Evolutionary conservation across 2,888 invertebrate species (phyloP).

Genomic region (Brachyptera putata): DNA sequence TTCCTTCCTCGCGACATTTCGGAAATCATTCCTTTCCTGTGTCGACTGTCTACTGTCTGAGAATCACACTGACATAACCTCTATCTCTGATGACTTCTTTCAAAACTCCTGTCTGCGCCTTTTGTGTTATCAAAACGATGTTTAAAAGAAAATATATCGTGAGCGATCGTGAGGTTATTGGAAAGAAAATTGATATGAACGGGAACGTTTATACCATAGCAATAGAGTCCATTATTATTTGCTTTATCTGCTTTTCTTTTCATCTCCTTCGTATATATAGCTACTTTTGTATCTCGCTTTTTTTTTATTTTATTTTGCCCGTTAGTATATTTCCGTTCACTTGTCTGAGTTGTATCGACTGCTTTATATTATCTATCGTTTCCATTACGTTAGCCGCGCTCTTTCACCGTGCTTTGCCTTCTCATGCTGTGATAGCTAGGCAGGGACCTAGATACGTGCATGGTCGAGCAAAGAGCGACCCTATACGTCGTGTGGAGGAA

Average conservation of each 20-base stretch:
- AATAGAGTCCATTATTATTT: slow-evolving; percentile 6
- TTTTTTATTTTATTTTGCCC: no score
- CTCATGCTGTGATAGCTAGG: background rate
- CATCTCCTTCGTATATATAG: background rate
- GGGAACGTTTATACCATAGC: no score
- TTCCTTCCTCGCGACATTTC: no score
- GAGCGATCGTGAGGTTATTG: slow-evolving; percentile 1
- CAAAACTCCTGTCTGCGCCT: no score
- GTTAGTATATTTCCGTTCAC: background rate
- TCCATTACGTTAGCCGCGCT: background rate
- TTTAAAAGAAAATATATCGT: no score
- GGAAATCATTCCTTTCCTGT: no score
- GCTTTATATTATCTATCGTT: background rate
- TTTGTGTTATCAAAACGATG: no score
- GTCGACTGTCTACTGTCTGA: no score
- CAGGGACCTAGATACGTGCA: background rate
- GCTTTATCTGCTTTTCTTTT: background rate
- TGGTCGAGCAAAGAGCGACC: no score
- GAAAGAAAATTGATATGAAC: background rate
- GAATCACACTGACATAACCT: no score
- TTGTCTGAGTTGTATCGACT: background rate
- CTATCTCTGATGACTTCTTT: no score
- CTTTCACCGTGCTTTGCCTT: background rate
- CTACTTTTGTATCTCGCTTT: background rate
- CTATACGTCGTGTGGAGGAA: no score